phyloP scores from a whole-genome alignment of 2,888 invertebrate species.

The Ceratothoa steindachneri region DNA sequence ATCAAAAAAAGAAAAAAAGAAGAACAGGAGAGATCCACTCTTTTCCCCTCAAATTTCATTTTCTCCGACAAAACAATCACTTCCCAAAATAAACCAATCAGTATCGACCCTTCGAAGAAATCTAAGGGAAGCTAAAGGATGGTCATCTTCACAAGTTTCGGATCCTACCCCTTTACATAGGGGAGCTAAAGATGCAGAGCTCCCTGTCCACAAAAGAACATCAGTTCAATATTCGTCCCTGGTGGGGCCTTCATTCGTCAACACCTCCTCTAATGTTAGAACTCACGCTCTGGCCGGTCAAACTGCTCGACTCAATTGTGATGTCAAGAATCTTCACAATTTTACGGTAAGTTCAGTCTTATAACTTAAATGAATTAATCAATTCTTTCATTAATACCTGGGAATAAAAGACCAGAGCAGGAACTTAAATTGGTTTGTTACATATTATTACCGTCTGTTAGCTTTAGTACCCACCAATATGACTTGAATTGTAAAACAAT shows the following conservation, averaged over 20 bases:
- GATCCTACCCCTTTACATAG: too few relatives aligned
- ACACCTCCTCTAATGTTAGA: slow-evolving; percentile 19
- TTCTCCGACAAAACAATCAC: too few relatives aligned
- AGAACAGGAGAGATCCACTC: too few relatives aligned
- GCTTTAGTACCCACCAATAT: background rate
- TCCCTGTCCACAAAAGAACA: slow-evolving; percentile 35
- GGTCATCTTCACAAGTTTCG: too few relatives aligned
- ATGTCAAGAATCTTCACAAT: slow-evolving; percentile 35
- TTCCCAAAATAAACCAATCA: too few relatives aligned
- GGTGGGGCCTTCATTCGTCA: slow-evolving; percentile 36
- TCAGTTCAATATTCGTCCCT: slow-evolving; percentile 39
- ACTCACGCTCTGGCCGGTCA: slow-evolving; percentile 26
- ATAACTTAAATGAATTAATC: too few relatives aligned
- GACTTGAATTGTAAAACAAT: too few relatives aligned
- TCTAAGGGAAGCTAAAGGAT: too few relatives aligned
- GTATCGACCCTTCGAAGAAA: too few relatives aligned
- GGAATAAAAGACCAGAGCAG: background rate
- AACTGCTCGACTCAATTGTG: slow-evolving; percentile 33
- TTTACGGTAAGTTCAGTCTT: slow-evolving; percentile 37
- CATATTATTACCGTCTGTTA: background rate
- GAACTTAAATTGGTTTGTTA: background rate
- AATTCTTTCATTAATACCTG: too few relatives aligned
- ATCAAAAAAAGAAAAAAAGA: too few relatives aligned
- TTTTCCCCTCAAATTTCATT: too few relatives aligned
- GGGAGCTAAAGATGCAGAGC: background rate